These are phyloP conservation scores for Smutsia temminckii DNA, from an alignment of 2,797 vertebrate genomes.

Conservation along the genomic window DNA sequence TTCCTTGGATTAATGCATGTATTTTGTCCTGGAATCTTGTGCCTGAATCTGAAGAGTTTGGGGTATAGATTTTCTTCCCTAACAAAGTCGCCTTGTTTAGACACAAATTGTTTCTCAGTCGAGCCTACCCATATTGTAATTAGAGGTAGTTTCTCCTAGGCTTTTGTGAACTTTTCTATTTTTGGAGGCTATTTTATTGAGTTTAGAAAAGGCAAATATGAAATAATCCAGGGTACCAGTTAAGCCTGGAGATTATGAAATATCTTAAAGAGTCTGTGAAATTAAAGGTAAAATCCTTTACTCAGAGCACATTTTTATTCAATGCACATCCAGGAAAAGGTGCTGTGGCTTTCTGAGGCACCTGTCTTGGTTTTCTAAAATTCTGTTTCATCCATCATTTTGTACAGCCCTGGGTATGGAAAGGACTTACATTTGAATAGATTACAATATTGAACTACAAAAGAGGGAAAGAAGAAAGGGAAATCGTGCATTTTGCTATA, in stretches of 20 bases:
- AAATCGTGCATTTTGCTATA: not conserved
- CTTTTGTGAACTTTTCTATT: not conserved
- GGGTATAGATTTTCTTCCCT: not conserved
- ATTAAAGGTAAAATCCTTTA: not conserved
- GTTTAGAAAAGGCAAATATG: not conserved
- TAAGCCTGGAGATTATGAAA: not conserved
- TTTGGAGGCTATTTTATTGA: not conserved
- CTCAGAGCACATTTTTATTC: not conserved
- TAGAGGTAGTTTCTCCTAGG: slow-evolving; percentile 7
- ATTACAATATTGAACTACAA: not conserved
- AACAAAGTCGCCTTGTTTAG: not conserved
- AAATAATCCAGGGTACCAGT: not conserved
- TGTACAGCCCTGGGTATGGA: not conserved
- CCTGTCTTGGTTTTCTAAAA: not conserved
- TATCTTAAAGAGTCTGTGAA: not conserved
- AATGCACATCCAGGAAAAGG: not conserved
- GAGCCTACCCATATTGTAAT: not conserved
- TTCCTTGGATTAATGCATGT: not conserved
- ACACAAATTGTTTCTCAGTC: not conserved
- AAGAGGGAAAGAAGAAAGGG: not conserved
- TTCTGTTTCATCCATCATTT: not conserved
- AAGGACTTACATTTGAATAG: not conserved
- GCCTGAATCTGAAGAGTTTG: not conserved
- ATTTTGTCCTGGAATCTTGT: not conserved
- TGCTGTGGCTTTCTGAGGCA: not conserved